Evolutionary conservation across 2,113 vertebrate genomes (phyloP), one percentile per base, ranked within the genome.

Genomic region (Dipodomys stephensi): DNA sequence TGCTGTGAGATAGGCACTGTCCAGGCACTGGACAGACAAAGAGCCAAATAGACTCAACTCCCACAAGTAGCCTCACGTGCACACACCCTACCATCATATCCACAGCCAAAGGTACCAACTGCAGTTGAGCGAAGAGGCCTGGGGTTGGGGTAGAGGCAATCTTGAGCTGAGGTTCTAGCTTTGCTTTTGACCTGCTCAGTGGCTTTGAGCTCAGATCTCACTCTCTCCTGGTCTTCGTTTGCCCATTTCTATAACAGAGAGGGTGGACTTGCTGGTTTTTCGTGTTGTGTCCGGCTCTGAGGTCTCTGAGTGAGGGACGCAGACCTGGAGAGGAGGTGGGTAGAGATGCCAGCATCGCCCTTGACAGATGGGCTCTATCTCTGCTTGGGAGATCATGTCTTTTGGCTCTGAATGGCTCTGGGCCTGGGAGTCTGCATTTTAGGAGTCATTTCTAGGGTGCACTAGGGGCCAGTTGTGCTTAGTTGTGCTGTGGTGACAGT

Each of bases 201-300:
- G 46, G 77, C 73, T 79, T 57, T 32, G 65, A 71, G 25, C 15
- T 30, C 22, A 77, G 64, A 62, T 9, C 28, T 68, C 20, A n/a
- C 60, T 20, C 25, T 80, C 69, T 20, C 53, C 53, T 15, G 8
- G 64, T 74, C 86, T 88, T 22, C 4, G 30, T 44, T 82, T 91
- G 64, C 32, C 44, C 4, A 19, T 78, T 83, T 86, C 73, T 78
- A 3, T 77, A 46, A 85, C 28, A 71, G 25, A 83, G 76, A 67
- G 32, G 39, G 65, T 57, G 27, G 69, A 87, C 30, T 67, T 79
- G 35, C 22, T 76, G 62, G 65, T 46, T 93, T 95, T 71, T 90
- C 23, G 30, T 7, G 25, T 46, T 62, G 53, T 35, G 72, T 76
- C 44, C 53, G 82, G 49, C 27, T 46, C 64, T 60, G 64, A 87